These are phyloP conservation scores for Hassar affinis DNA, from an alignment of 2,113 vertebrate species.

Conservation along the genomic window DNA sequence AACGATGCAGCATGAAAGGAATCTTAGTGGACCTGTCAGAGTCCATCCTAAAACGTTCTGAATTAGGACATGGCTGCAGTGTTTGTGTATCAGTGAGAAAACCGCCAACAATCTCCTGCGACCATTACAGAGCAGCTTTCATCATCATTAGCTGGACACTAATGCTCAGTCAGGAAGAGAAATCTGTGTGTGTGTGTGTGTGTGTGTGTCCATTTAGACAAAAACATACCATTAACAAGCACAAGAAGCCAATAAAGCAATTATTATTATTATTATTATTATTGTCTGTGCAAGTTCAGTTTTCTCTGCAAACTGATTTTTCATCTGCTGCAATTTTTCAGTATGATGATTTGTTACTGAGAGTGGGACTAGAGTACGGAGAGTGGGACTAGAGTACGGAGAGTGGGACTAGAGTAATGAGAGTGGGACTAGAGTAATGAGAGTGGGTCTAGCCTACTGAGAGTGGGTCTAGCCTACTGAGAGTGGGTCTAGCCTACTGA, in stretches of 20 bases:
- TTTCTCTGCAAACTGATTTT: background rate
- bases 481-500: background rate
- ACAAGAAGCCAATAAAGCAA: background rate
- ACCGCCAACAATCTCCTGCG: too few relatives aligned
- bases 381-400: background rate
- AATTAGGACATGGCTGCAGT: background rate
- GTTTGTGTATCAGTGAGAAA: background rate
- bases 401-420: background rate
- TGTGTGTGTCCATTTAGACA: background rate
- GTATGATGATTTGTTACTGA: too few relatives aligned
- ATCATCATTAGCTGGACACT: background rate
- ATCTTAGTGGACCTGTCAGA: background rate
- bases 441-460: background rate
- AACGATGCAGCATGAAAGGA: background rate
- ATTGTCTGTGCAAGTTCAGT: too few relatives aligned
- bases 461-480: background rate
- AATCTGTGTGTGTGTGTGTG: background rate
- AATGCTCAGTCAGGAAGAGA: background rate
- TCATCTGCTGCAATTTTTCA: background rate
- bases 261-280: background rate
- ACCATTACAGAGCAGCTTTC: background rate
- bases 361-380: background rate
- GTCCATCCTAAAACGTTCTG: background rate
- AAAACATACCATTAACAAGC: background rate
- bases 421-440: background rate